A percentile compares a stretch with the other conserved stretches of the same genome.
Evolutionary conservation across 2,113 vertebrate species (phyloP).

Genomic region (Meleagris gallopavo): DNA sequence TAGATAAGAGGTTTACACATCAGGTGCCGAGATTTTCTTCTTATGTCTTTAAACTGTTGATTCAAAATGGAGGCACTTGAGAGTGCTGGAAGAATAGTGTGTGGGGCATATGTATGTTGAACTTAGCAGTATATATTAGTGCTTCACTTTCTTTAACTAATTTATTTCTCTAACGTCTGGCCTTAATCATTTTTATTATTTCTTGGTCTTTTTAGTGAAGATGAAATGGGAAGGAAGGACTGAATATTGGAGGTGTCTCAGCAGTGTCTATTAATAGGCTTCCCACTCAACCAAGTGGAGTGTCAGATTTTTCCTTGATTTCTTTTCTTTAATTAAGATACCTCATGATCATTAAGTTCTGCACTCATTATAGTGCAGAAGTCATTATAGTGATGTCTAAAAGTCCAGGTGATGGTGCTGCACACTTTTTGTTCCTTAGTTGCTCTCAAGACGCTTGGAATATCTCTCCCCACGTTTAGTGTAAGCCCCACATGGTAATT

Average conservation of each 20-base stretch:
- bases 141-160: neutral
- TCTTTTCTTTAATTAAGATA: neutral
- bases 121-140: neutral
- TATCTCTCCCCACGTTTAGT: neutral
- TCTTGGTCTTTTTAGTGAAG: neutral
- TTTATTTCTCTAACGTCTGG: neutral
- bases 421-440: neutral
- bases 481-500: neutral
- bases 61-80: neutral
- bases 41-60: neutral
- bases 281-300: neutral
- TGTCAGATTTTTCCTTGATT: neutral
- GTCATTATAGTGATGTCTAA: neutral
- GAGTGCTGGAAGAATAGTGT: neutral
- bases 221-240: neutral
- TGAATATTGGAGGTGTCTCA: neutral
- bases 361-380: no score
- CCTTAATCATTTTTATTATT: neutral
- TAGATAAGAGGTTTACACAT: neutral
- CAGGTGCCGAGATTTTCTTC: neutral
- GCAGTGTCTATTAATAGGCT: neutral
- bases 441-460: neutral
- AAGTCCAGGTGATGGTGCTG: neutral
- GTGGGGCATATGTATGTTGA: neutral
- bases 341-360: neutral